Percentiles rank a stretch among this genome's conserved stretches.
These are phyloP conservation scores for Neoarius graeffei DNA, from an alignment of 2,113 vertebrate genomes.

Conservation along the genomic window DNA sequence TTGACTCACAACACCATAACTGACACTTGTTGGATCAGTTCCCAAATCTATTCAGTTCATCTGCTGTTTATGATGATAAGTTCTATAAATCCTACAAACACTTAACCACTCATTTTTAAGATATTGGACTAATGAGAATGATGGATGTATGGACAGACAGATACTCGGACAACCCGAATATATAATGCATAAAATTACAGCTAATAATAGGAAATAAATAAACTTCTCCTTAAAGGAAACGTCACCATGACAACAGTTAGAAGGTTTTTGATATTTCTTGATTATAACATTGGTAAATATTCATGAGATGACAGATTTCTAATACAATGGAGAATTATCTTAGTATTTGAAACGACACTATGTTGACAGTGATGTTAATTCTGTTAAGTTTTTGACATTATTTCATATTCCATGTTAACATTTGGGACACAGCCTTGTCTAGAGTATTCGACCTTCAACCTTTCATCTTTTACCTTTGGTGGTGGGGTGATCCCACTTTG, in stretches of 20 bases:
- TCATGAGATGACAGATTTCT: background rate
- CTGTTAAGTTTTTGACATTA: background rate
- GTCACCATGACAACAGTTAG: background rate
- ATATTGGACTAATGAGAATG: background rate
- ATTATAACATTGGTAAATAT: background rate
- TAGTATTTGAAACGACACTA: background rate
- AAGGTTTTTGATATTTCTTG: background rate
- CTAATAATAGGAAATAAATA: no score
- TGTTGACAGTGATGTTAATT: no score
- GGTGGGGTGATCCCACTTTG: slow-evolving; percentile 78
- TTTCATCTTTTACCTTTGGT: slow-evolving; percentile 73
- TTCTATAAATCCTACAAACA: no score
- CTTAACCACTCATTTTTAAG: no score
- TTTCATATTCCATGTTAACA: background rate
- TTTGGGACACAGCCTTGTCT: background rate
- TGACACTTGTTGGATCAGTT: no score
- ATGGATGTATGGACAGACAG: background rate
- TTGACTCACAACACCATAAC: no score
- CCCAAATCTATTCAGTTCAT: no score
- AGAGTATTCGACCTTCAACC: background rate
- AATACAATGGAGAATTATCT: no score
- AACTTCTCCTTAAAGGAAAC: background rate
- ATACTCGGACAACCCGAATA: background rate
- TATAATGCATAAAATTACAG: background rate
- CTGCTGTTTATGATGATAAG: no score